Base-by-base conservation (phyloP, 2,797 vertebrate genomes). In the Gymnodraco acuticeps region DNA sequence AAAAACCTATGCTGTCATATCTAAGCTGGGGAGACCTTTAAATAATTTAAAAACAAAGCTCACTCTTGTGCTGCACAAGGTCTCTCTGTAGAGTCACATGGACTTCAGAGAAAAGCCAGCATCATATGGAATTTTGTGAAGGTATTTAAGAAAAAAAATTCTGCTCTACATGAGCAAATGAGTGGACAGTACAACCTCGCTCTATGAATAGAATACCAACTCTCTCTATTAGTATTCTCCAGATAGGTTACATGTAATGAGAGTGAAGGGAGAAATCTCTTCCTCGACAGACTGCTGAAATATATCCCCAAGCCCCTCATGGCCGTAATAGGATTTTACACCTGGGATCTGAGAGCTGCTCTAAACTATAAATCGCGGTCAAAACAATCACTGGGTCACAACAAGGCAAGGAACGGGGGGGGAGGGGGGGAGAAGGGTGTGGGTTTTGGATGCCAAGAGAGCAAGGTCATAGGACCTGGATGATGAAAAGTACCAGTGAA, bases 301-400 rank as follows among this genome's bases (percentile, higher is more conserved):
- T 63, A 73, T 77, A 79, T 85, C 88, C 84, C 70, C 73, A 67
- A 80, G 81, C 82, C 80, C 86, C 77, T 85, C 70, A 61, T 82
- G 80, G 83, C 80, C 78, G 83, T 89, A 93, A 93, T 89, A 72
- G 85, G 86, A 90, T 91, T 89, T 89, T 85, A 91, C 92, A 90
- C 89, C 86, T 88, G 87, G 87, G 87, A 84, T 84, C 70, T 63
- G 80, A 89, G 83, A 87, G 78, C 86, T 87, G 68, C 70, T 83
- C 87, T 87, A 78, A 69, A 81, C 80, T 63, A 83, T 88, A 89
- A 88, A 88, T 84, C 53, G 77, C 88, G 89, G 91, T 92, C 90
- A 93, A 90, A 94, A 92, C 85, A 92, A 90, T 79, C 72, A 77
- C 60, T 66, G 45, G 84, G 86, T 88, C 92, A 87, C 64, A 77